phyloP scores from a whole-genome alignment of 2,113 vertebrate genomes.

The Hepsetus odoe region DNA sequence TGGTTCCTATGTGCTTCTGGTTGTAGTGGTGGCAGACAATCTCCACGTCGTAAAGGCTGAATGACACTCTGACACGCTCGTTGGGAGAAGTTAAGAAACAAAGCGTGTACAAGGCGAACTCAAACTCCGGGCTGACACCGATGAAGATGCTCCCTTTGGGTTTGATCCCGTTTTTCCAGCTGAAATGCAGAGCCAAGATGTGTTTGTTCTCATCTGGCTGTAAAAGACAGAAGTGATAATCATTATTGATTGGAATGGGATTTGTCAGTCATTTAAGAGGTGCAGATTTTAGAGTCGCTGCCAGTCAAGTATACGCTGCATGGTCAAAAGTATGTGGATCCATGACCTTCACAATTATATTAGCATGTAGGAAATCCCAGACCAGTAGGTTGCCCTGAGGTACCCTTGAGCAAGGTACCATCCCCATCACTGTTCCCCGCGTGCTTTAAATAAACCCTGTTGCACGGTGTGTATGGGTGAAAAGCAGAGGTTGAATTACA shows the following conservation, averaged over 20 bases:
- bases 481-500: too few relatives aligned
- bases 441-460: too few relatives aligned
- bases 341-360: too few relatives aligned
- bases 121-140: conserved; percentile 81
- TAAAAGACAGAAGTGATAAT: neutral
- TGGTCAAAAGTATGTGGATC: too few relatives aligned
- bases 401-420: too few relatives aligned
- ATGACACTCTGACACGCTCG: conserved; percentile 76
- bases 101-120: conserved; percentile 80
- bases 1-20: conserved; percentile 80
- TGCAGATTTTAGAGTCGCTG: neutral
- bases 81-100: conserved; percentile 78
- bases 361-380: too few relatives aligned
- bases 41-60: conserved; percentile 78
- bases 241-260: neutral
- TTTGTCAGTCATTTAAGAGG: neutral
- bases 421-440: too few relatives aligned
- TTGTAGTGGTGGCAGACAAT: conserved; percentile 81
- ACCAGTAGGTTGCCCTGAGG: too few relatives aligned
- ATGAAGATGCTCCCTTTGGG: conserved; percentile 82
- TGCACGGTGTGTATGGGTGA: too few relatives aligned
- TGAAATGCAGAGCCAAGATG: conserved; percentile 80
- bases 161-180: conserved; percentile 81
- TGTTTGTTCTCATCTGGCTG: conserved; percentile 81
- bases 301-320: neutral